These are phyloP conservation scores for Drosophila pandora DNA, from an alignment of 1,140 invertebrate species.

Conservation along the genomic window DNA sequence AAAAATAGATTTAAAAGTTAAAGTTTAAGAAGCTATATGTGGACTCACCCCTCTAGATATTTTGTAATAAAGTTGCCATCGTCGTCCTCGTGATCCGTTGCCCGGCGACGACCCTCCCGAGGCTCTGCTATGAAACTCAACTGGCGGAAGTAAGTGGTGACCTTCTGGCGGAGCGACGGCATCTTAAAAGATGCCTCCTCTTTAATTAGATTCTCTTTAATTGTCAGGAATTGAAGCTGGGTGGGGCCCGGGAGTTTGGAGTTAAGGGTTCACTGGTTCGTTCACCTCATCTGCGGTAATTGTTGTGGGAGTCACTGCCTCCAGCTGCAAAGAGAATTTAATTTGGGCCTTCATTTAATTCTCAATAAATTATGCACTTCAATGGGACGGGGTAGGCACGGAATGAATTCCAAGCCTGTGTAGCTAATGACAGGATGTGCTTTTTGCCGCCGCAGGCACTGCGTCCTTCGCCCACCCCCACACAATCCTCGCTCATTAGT, in stretches of 20 bases:
- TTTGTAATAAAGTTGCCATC: slow-evolving; percentile 89
- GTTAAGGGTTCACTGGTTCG: slow-evolving; percentile 46
- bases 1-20: neutral
- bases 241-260: neutral
- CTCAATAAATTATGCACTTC: slow-evolving; percentile 80
- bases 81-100: slow-evolving; percentile 83
- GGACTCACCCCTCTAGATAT: slow-evolving; percentile 89
- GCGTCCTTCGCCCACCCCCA: slow-evolving; percentile 20
- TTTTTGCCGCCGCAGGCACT: slow-evolving; percentile 45
- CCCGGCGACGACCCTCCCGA: slow-evolving; percentile 81
- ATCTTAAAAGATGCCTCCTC: slow-evolving; percentile 82
- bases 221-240: slow-evolving; percentile 39
- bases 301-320: slow-evolving; percentile 46
- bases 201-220: slow-evolving; percentile 57
- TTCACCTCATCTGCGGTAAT: slow-evolving; percentile 71
- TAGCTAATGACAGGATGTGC: slow-evolving; percentile 62
- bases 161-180: slow-evolving; percentile 90
- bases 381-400: slow-evolving; percentile 36
- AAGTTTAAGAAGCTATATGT: neutral
- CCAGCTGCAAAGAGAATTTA: slow-evolving; percentile 43
- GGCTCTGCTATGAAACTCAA: slow-evolving; percentile 88
- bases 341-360: slow-evolving; percentile 61
- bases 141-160: slow-evolving; percentile 90
- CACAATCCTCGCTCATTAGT: slow-evolving; percentile 20
- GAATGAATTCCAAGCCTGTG: slow-evolving; percentile 1